phyloP scores from a whole-genome alignment of 1,140 invertebrate species.

The Vanessa tameamea region DNA sequence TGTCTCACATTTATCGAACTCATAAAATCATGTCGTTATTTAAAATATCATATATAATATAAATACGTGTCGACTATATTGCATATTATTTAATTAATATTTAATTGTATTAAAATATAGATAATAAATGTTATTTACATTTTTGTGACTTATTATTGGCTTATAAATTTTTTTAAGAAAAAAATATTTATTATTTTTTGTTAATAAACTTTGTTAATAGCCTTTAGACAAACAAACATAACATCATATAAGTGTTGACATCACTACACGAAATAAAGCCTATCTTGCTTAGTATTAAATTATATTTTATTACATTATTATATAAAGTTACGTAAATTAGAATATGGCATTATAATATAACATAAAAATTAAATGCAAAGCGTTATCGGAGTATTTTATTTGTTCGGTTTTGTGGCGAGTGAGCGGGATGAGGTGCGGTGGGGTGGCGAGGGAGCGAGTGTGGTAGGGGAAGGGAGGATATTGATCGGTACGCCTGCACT shows the following conservation, averaged over 20 bases:
- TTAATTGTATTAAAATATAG: too few relatives aligned
- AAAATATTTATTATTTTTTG: background rate
- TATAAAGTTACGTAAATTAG: background rate
- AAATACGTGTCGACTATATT: too few relatives aligned
- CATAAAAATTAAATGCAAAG: conserved; percentile 31
- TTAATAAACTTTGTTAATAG: background rate
- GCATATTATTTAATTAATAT: too few relatives aligned
- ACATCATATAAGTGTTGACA: background rate
- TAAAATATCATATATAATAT: too few relatives aligned
- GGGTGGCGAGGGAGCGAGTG: conserved; percentile 26
- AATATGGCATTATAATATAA: background rate
- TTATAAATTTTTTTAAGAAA: background rate
- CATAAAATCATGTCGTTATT: too few relatives aligned
- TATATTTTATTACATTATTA: background rate
- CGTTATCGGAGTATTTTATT: conserved; percentile 39
- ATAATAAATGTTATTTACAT: too few relatives aligned
- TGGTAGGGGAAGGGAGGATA: conserved; percentile 40
- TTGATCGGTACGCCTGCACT: conserved; percentile 59
- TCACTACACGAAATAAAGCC: background rate
- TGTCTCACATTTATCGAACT: too few relatives aligned
- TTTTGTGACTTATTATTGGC: too few relatives aligned
- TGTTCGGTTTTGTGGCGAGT: conserved; percentile 33
- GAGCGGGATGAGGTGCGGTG: conserved; percentile 30
- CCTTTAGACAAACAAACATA: background rate
- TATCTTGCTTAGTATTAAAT: background rate